Conservation (phyloP, 1,140 invertebrate genomes). For the Caerostris darwini region DNA sequence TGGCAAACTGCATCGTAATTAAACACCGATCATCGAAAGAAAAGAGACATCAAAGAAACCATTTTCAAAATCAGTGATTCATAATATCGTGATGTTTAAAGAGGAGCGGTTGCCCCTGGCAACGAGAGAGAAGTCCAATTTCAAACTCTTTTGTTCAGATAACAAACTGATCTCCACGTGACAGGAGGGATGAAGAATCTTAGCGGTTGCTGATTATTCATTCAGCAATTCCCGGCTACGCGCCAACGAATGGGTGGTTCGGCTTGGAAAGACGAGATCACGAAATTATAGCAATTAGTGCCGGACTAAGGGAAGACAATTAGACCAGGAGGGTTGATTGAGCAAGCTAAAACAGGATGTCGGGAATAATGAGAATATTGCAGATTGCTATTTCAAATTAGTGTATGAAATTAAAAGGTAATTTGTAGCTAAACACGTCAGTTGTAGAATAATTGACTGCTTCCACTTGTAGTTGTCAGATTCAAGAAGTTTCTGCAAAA, state of each 20-base stretch:
- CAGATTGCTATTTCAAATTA: not conserved
- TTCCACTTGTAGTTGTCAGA: no score
- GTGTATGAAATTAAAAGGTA: not conserved
- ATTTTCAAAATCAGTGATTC: constrained; percentile 27
- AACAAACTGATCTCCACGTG: constrained; percentile 14
- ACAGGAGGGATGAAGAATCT: not conserved
- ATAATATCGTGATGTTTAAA: not conserved
- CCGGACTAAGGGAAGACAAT: not conserved
- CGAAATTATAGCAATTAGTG: not conserved
- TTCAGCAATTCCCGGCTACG: not conserved
- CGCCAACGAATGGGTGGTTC: not conserved
- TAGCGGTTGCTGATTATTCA: not conserved
- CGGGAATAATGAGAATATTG: no score
- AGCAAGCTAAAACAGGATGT: no score
- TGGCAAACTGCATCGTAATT: constrained; percentile 7
- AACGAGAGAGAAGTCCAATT: not conserved
- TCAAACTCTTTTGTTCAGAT: not conserved
- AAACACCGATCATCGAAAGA: not conserved
- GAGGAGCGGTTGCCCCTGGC: not conserved
- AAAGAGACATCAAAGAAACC: constrained; percentile 32
- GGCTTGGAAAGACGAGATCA: not conserved
- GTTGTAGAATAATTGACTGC: no score
- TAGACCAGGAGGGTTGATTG: not conserved
- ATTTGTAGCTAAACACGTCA: no score
- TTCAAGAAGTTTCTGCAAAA: no score